Evolutionary conservation across 2,113 vertebrate genomes (phyloP).

Genomic region (Hyla sarda): DNA sequence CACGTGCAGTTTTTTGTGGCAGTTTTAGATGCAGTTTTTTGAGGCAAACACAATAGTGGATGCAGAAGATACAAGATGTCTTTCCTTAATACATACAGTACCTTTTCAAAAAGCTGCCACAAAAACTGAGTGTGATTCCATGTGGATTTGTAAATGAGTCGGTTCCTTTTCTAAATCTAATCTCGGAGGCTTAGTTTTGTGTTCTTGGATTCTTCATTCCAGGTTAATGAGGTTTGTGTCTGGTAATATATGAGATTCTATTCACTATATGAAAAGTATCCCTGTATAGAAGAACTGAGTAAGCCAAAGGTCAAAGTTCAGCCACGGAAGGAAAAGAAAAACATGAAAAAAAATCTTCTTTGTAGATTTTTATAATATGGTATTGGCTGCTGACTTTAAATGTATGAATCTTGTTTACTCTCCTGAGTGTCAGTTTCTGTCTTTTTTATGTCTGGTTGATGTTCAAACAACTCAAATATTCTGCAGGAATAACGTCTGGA

Average conservation of each 20-base stretch:
- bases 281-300: neutral
- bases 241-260: neutral
- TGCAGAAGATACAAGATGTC: no score
- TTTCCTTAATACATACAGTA: no score
- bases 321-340: neutral
- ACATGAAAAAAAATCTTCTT: neutral
- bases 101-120: no score
- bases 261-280: neutral
- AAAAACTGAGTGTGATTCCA: no score
- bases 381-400: neutral
- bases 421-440: slow-evolving; percentile 8
- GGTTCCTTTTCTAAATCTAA: neutral
- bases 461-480: slow-evolving; percentile 40
- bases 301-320: slow-evolving; percentile 14
- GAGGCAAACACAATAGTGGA: no score
- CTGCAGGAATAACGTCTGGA: slow-evolving; percentile 38
- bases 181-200: neutral
- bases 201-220: neutral
- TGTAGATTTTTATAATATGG: neutral
- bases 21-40: no score
- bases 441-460: slow-evolving; percentile 38
- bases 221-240: neutral
- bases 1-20: no score
- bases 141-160: neutral
- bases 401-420: slow-evolving; percentile 30